These are phyloP conservation scores for Tetranychus piercei DNA, from an alignment of 2,888 invertebrate species.

Conservation along the genomic window DNA sequence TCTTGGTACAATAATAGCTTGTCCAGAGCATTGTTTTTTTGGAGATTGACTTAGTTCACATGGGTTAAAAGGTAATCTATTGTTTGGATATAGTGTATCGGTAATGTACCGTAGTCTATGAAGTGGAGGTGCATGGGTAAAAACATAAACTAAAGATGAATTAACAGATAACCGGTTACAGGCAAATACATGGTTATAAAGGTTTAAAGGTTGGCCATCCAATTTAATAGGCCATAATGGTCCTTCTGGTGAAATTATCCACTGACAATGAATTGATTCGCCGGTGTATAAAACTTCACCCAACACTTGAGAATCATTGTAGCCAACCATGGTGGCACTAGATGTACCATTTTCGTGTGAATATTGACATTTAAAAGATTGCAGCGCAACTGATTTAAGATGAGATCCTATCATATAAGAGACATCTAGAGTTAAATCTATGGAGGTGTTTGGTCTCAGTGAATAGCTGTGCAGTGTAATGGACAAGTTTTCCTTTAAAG, in stretches of 20 bases:
- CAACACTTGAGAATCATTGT: neutral
- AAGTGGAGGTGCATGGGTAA: neutral
- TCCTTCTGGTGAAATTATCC: neutral
- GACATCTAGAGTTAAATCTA: neutral
- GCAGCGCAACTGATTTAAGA: neutral
- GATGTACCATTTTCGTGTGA: neutral
- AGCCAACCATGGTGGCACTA: neutral
- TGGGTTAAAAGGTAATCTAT: neutral
- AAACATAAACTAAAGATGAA: neutral
- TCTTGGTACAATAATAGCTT: neutral
- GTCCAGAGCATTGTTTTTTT: neutral
- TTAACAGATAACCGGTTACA: neutral
- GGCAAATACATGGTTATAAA: neutral
- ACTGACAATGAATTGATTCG: neutral
- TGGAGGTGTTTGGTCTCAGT: neutral
- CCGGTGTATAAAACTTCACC: neutral
- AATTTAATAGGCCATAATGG: neutral
- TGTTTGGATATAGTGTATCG: neutral
- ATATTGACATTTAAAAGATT: neutral
- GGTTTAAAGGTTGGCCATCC: neutral
- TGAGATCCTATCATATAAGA: neutral
- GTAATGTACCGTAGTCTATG: neutral
- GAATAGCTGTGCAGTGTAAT: neutral
- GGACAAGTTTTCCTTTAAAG: neutral
- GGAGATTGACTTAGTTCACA: conserved; percentile 1